Conservation (phyloP, 1,140 invertebrate genomes). For the Drosophila busckii region DNA sequence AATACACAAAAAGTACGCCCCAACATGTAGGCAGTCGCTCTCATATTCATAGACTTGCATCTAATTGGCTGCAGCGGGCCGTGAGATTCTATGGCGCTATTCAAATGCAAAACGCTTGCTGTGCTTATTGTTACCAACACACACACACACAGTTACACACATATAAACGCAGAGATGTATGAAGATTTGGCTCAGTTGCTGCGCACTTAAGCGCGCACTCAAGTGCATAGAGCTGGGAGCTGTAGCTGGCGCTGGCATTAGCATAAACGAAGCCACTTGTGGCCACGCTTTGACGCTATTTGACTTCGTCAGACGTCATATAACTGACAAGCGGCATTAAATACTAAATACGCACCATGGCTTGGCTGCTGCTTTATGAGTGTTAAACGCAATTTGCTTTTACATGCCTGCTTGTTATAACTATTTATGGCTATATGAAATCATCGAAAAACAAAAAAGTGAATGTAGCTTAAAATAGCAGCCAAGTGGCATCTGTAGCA, state of each 20-base stretch:
- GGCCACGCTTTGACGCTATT: conserved; percentile 38
- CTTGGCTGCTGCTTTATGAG: conserved; percentile 31
- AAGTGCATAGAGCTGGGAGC: conserved; percentile 28
- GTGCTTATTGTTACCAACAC: not conserved
- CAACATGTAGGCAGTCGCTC: conserved; percentile 45
- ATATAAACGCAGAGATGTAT: conserved; percentile 40
- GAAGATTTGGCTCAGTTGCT: conserved; percentile 30
- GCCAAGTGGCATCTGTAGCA: conserved; percentile 24
- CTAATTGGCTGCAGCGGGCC: conserved; percentile 35
- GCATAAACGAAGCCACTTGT: conserved; percentile 72
- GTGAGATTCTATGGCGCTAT: conserved; percentile 37
- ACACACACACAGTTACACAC: conserved; percentile 6
- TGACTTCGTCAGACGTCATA: conserved; percentile 54
- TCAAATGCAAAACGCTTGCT: conserved; percentile 33
- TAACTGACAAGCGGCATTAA: conserved; percentile 10
- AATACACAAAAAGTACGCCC: conserved; percentile 51
- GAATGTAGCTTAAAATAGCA: conserved; percentile 26
- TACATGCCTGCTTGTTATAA: conserved; percentile 22
- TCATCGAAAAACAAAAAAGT: conserved; percentile 55
- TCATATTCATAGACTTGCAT: conserved; percentile 38
- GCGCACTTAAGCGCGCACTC: conserved; percentile 43
- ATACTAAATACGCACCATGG: conserved; percentile 24
- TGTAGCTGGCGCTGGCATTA: conserved; percentile 42
- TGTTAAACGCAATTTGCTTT: conserved; percentile 62
- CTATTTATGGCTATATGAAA: conserved; percentile 59